phyloP scores from a whole-genome alignment of 2,888 invertebrate genomes.

The Poecilus cupreus region DNA sequence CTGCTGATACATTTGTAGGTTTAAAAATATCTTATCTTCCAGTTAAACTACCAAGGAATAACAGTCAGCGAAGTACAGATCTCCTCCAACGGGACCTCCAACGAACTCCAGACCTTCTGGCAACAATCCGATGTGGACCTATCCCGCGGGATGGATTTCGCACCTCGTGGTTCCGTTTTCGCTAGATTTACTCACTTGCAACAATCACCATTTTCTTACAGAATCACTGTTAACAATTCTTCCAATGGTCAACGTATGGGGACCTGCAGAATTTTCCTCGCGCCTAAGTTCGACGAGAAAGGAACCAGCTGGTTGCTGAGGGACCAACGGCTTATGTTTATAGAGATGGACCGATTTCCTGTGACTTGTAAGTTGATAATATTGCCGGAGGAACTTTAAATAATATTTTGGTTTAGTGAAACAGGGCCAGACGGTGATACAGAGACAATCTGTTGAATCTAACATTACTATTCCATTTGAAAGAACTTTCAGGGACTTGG shows the following conservation, averaged over 20 bases:
- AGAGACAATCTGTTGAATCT: conserved; percentile 81
- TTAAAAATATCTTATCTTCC: conserved; percentile 59
- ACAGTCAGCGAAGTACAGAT: conserved; percentile 77
- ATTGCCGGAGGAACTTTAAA: too few species aligned
- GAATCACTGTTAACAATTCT: conserved; percentile 72
- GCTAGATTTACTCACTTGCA: conserved; percentile 87
- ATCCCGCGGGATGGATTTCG: conserved; percentile 88
- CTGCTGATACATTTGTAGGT: too few species aligned
- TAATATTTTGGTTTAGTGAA: conserved; percentile 6
- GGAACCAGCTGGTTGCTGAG: conserved; percentile 76
- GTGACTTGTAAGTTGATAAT: conserved; percentile 75
- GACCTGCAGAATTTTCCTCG: conserved; percentile 82
- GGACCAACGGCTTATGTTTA: conserved; percentile 80
- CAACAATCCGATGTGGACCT: conserved; percentile 86
- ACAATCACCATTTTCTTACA: conserved; percentile 82
- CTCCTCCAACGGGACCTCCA: conserved; percentile 73
- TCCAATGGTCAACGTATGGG: conserved; percentile 74
- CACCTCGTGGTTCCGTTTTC: conserved; percentile 83
- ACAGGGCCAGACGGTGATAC: conserved; percentile 79
- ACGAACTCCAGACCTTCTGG: conserved; percentile 84
- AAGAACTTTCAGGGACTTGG: conserved; percentile 84
- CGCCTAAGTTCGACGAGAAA: conserved; percentile 80
- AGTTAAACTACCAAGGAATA: conserved; percentile 81
- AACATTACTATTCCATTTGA: conserved; percentile 90
- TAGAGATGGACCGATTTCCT: conserved; percentile 85